A percentile compares a stretch with the other conserved stretches of the same genome.
These are phyloP conservation scores for Hystrix brachyura DNA, from an alignment of 2,113 vertebrate species.

Conservation along the genomic window DNA sequence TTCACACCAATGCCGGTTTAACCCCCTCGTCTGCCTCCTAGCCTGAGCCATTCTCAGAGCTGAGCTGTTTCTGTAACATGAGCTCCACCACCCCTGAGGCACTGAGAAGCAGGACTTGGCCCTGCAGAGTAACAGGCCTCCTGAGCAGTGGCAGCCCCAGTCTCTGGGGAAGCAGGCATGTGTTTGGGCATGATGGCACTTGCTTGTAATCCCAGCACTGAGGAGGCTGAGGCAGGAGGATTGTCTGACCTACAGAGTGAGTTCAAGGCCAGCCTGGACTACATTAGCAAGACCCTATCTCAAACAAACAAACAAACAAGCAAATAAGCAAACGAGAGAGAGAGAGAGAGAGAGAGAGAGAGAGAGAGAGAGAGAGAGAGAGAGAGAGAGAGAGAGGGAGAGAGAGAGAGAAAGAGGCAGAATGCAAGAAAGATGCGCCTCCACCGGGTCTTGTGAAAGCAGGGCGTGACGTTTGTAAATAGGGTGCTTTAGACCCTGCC, in stretches of 20 bases:
- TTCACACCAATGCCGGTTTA: slow-evolving; percentile 77
- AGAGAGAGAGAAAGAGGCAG: too few relatives aligned
- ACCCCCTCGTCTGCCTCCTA: slow-evolving; percentile 74
- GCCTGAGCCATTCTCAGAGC: slow-evolving; percentile 77
- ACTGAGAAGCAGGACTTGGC: background rate
- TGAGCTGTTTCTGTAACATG: slow-evolving; percentile 66
- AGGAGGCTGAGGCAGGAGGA: background rate
- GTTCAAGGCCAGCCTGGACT: background rate
- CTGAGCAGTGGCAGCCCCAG: background rate
- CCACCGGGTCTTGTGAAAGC: background rate
- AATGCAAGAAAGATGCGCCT: background rate
- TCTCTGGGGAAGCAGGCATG: background rate
- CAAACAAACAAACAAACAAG: background rate
- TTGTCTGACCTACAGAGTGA: background rate
- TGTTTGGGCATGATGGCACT: background rate
- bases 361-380: too few relatives aligned
- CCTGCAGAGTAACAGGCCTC: background rate
- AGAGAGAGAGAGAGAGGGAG: too few relatives aligned
- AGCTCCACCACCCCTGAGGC: slow-evolving; percentile 24
- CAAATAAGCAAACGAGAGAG: too few relatives aligned
- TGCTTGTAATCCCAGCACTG: background rate
- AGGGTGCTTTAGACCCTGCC: background rate
- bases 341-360: background rate
- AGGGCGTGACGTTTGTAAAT: background rate
- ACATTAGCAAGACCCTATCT: background rate